Conservation (phyloP, 2,888 invertebrate genomes). For the Tenthredo livida region DNA sequence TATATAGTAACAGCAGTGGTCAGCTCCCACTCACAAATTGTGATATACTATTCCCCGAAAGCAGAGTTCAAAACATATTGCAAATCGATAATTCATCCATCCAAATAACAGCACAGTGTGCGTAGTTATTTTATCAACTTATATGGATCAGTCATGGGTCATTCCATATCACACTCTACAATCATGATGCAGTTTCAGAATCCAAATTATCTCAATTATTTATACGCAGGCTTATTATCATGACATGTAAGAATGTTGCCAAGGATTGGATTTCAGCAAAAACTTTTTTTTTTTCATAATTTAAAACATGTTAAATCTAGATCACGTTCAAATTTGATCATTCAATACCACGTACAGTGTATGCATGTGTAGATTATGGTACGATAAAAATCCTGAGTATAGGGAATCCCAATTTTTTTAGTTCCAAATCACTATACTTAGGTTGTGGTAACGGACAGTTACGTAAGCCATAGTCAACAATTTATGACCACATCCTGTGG, state of each 20-base stretch:
- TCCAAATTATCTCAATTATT: neutral
- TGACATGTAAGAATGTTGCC: too few species aligned
- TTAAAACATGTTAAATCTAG: neutral
- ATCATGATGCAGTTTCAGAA: neutral
- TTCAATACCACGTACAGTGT: neutral
- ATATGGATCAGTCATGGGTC: neutral
- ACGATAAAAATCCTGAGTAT: neutral
- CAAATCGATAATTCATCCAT: neutral
- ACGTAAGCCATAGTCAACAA: neutral
- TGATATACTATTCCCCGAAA: neutral
- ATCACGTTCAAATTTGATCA: neutral
- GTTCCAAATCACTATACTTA: neutral
- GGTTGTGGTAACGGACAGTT: neutral
- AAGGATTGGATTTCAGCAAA: neutral
- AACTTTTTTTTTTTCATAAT: neutral
- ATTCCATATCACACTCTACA: neutral
- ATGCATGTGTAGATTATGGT: neutral
- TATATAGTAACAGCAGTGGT: neutral
- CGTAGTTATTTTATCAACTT: neutral
- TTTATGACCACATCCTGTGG: neutral
- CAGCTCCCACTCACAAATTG: neutral
- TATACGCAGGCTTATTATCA: neutral
- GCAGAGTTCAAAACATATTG: neutral
- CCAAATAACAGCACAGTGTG: neutral
- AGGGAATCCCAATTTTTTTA: neutral